Percentiles rank a stretch among this genome's conserved stretches.
These are phyloP conservation scores for Actinia tenebrosa DNA, from an alignment of 64 coral and sea anemone genomes.

Conservation along the genomic window DNA sequence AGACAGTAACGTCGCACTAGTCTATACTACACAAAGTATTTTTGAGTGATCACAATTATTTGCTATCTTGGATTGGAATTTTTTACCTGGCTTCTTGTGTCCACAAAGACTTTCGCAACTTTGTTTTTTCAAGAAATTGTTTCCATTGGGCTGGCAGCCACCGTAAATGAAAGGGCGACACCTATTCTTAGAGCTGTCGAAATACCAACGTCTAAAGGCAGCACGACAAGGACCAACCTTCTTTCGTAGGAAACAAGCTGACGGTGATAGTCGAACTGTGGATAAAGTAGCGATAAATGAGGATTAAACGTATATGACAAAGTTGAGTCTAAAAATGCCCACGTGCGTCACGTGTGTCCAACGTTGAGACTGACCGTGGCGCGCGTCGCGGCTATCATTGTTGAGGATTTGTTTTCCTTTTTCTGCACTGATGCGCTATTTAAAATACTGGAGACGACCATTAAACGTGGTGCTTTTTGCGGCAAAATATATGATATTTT, in stretches of 20 bases:
- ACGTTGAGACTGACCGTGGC: too few relatives aligned
- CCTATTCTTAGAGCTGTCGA: neutral
- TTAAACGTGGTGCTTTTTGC: too few relatives aligned
- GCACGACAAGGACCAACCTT: conserved; percentile 17
- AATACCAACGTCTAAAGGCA: conserved; percentile 20
- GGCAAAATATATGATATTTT: too few relatives aligned
- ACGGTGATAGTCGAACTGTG: neutral
- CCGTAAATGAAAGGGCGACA: conserved; percentile 23
- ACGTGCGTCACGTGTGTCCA: too few relatives aligned
- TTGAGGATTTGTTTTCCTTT: too few relatives aligned
- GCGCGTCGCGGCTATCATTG: too few relatives aligned
- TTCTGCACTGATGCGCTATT: too few relatives aligned
- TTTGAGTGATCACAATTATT: too few relatives aligned
- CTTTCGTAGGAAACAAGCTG: conserved; percentile 11
- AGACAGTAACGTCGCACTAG: too few relatives aligned
- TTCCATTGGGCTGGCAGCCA: conserved; percentile 26
- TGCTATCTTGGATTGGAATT: too few relatives aligned
- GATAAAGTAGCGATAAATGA: neutral
- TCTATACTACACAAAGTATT: too few relatives aligned
- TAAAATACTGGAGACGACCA: too few relatives aligned
- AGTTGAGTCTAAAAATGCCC: neutral
- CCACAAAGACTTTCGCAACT: conserved; percentile 1
- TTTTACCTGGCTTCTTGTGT: conserved; percentile 2
- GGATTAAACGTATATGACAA: neutral
- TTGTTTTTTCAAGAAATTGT: neutral